Evolutionary conservation across 2,797 vertebrate species (phyloP).

Genomic region (Pithecia hirsuta): DNA sequence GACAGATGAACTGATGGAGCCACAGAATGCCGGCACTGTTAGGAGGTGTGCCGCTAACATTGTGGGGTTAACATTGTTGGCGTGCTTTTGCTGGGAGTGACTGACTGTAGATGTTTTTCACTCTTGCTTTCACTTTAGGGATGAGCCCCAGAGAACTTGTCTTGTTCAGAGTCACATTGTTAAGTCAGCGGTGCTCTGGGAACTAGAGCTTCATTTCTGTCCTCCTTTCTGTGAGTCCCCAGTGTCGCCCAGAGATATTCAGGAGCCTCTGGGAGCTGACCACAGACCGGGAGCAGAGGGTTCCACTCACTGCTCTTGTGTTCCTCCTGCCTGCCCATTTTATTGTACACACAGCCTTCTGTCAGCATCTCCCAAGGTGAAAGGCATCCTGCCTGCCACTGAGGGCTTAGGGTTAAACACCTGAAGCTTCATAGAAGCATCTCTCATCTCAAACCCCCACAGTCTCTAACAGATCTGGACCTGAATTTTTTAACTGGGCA

Average conservation of each 20-base stretch:
- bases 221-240: not conserved
- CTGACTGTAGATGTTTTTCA: rapidly evolving
- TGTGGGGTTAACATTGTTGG: rapidly evolving
- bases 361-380: rapidly evolving
- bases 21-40: rapidly evolving
- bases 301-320: rapidly evolving
- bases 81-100: rapidly evolving
- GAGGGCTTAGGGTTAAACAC: not conserved
- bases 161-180: rapidly evolving
- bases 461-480: not conserved
- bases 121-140: not conserved
- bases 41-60: not conserved
- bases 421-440: rapidly evolving
- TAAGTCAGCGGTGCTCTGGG: not conserved
- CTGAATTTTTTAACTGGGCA: rapidly evolving
- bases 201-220: not conserved
- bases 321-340: rapidly evolving
- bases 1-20: rapidly evolving
- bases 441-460: not conserved
- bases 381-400: rapidly evolving
- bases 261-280: not conserved
- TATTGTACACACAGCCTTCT: not conserved
- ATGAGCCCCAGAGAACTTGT: not conserved
- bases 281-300: not conserved
- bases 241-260: not conserved